phyloP scores from a whole-genome alignment of 2,113 vertebrate genomes.

The Pluvialis apricaria region DNA sequence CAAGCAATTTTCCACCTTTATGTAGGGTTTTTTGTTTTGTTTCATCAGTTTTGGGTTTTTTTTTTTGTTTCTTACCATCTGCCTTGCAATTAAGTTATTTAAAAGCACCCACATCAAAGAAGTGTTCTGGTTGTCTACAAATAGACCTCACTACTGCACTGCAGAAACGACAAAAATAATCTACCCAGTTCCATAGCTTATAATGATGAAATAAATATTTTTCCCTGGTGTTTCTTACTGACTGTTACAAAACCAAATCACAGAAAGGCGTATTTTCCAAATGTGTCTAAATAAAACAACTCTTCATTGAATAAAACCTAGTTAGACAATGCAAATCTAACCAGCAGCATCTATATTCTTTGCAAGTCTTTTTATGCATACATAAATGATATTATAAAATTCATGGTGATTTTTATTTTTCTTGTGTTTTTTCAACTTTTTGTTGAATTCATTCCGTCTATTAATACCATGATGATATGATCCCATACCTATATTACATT shows the following conservation, averaged over 20 bases:
- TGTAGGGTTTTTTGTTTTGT: constrained; percentile 12
- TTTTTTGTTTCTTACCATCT: constrained; percentile 53
- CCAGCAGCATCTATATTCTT: not conserved
- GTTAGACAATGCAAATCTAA: not conserved
- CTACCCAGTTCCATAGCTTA: not conserved
- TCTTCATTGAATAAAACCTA: not conserved
- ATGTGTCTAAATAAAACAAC: not conserved
- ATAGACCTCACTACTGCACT: constrained; percentile 27
- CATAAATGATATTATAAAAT: not conserved
- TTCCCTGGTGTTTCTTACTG: not conserved
- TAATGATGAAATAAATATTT: not conserved
- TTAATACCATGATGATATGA: not conserved
- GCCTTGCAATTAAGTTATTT: constrained; percentile 65
- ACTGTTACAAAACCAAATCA: not conserved
- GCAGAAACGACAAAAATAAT: constrained; percentile 37
- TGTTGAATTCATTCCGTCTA: not conserved
- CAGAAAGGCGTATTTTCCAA: not conserved
- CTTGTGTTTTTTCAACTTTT: not conserved
- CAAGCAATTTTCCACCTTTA: constrained; percentile 62
- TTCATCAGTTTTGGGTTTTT: not conserved
- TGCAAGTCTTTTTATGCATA: not conserved
- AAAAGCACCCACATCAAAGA: constrained; percentile 59
- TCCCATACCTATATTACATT: not conserved
- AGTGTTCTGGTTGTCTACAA: constrained; percentile 9
- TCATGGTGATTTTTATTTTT: not conserved